phyloP scores from a whole-genome alignment of 2,888 invertebrate species.

The Pseudanteris insignis region DNA sequence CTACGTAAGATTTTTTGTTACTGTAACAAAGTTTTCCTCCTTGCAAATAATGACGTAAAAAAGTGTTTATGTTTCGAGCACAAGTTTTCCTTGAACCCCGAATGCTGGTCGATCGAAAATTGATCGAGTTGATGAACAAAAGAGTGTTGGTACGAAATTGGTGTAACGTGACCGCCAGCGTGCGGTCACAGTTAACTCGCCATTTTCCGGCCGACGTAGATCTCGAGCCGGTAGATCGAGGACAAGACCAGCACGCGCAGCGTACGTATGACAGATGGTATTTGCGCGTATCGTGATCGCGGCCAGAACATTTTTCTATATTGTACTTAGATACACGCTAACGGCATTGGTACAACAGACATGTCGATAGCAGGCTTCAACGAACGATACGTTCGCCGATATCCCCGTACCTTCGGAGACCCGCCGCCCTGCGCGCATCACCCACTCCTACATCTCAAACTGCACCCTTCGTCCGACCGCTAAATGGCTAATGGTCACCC shows the following conservation, averaged over 20 bases:
- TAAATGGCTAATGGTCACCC: conserved; percentile 63
- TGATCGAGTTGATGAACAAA: conserved; percentile 14
- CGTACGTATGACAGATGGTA: conserved; percentile 62
- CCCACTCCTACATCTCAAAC: conserved; percentile 41
- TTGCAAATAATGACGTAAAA: no score
- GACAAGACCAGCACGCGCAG: conserved; percentile 20
- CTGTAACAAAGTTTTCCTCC: no score
- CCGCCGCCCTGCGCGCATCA: conserved; percentile 36
- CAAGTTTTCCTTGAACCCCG: no score
- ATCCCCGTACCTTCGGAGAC: conserved; percentile 53
- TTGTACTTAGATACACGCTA: conserved; percentile 54
- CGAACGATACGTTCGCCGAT: conserved; percentile 62
- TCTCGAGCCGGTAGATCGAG: conserved; percentile 1
- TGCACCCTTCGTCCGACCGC: conserved; percentile 58
- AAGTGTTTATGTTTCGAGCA: no score
- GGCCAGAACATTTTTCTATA: conserved; percentile 58
- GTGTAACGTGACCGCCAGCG: neutral
- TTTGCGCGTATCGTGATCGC: conserved; percentile 63
- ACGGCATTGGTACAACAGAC: conserved; percentile 57
- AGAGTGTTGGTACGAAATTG: conserved; percentile 9
- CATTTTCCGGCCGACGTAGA: conserved; percentile 12
- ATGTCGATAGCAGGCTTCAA: conserved; percentile 66
- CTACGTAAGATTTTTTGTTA: no score
- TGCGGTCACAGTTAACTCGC: conserved; percentile 9
- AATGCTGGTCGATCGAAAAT: neutral